Evolutionary conservation across 2,797 vertebrate genomes (phyloP), one percentile per base, ranked within the genome.

Genomic region (Falco rusticolus): DNA sequence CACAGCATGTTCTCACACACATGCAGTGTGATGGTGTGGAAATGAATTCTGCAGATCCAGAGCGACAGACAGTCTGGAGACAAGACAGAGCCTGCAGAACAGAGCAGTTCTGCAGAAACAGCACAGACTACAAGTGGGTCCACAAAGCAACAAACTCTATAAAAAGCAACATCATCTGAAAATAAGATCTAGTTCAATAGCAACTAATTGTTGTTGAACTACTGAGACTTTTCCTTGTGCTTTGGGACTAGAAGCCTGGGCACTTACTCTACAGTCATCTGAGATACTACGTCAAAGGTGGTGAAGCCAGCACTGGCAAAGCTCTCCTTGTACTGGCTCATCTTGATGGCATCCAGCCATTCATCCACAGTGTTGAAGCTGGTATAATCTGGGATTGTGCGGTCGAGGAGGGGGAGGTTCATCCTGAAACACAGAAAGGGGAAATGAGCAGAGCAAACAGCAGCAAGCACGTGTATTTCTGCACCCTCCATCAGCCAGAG

Each of bases 201-300:
- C 0, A 13, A 45, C 15, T 29, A 84, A 16, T 1, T 61, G 37
- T 2, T 69, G n/a, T 21, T 70, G 43, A 87, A 82, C 37, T 47
- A 19, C 37, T 48, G 74, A 60, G 71, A 31, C 18, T 28, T 70
- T 17, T 53, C 56, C 47, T 26, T 41, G 65, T 74, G 57, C 33
- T 74, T 76, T 84, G 53, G 51, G 76, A 77, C 25, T 54, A 29
- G 51, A 59, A 70, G 21, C 34, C 78, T 18, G 34, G 71, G 59
- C 69, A 98, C 99, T 99, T 98, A 99, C 99, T 99, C 99, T 99
- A 99, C 99, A 86, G 99, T 99, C 99, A 99, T 99, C 98, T 99
- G 99, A 56, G 99, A 99, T 89, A 99, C 99, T n/a, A 99, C 97
- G 10, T 99, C 99, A 82, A 99, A 99, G 94, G 98, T 99, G 80